Conservation (phyloP, 2,113 vertebrate genomes). For the Leucopternis melanops region DNA sequence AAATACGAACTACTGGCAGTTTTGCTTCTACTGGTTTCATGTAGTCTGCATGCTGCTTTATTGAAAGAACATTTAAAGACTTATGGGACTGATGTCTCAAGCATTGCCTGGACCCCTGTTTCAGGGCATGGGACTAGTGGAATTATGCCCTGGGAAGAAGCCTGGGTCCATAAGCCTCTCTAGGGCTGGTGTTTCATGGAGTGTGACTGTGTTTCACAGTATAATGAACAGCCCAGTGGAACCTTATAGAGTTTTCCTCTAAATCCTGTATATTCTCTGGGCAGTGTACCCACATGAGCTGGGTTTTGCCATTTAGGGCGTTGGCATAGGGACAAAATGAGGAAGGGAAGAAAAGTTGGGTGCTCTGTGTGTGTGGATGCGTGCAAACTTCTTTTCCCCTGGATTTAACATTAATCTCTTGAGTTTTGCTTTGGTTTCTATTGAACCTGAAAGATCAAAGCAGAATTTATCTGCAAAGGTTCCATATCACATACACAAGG, state of each 20-base stretch:
- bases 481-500: background rate
- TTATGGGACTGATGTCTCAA: background rate
- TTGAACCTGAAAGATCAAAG: background rate
- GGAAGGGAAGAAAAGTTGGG: background rate
- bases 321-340: rapidly evolving
- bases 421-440: background rate
- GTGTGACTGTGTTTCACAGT: background rate
- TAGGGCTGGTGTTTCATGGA: background rate
- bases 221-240: background rate
- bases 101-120: background rate
- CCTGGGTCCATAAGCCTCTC: background rate
- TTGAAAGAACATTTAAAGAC: background rate
- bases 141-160: background rate
- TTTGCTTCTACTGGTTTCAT: background rate
- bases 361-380: background rate
- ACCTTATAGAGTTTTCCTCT: background rate
- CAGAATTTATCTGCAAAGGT: background rate
- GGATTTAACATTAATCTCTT: background rate
- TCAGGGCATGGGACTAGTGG: background rate
- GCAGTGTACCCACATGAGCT: rapidly evolving
- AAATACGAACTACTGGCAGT: background rate
- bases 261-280: background rate
- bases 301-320: background rate
- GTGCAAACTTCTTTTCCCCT: background rate
- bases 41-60: background rate